Base-by-base conservation (phyloP, 1,140 invertebrate genomes). In the Zaprionus gabonicus region DNA sequence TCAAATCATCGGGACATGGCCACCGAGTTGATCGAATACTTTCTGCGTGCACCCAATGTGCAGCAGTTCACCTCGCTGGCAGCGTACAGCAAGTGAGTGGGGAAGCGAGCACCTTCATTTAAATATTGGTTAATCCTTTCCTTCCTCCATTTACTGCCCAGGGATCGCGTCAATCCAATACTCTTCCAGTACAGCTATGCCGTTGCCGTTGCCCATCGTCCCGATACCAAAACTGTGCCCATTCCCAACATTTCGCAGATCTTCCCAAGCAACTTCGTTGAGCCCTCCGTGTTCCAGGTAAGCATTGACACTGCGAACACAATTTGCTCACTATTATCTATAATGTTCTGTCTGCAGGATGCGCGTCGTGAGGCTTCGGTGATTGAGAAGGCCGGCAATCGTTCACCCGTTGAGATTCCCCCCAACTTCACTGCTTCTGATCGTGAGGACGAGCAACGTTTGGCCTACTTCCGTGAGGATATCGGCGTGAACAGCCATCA, bases 401-500 rank as follows among this genome's bases (percentile, higher is more conserved):
- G 91, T 13, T 70, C 91, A 6, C 63, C 68, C 6, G 94, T 96
- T 49, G 94, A 95, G 65, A 95, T 96, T 74, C 95, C 95, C 10
- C 93, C 93, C 70, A 95, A 96, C 81, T 96, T 94, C 79, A 95
- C 95, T 1, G 96, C 95, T 0, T 95, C 95, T 0, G 95, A 96
- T 81, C 92, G 95, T 41, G 95, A 95, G 71, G 92, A 93, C 28
- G 95, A 96, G 71, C 95, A 96, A 80, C 94, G 95, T 10, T 46
- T 96, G 56, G 94, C 95, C 1, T 96, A 96, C 78, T 96, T 95
- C 93, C 94, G 95, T 5, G 91, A 93, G 66, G 92, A 92, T 63
- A 92, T 93, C 27, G 95, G 95, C 12, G 92, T 96, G 15, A 96
- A 96, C 80, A 93, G 95, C 36, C 95, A 96, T 82, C 96, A 96